Percentiles rank a stretch among this genome's conserved stretches.
Evolutionary conservation across 92 coral and sea anemone species (phyloP).

Genomic region (Epizoanthus scotinus): DNA sequence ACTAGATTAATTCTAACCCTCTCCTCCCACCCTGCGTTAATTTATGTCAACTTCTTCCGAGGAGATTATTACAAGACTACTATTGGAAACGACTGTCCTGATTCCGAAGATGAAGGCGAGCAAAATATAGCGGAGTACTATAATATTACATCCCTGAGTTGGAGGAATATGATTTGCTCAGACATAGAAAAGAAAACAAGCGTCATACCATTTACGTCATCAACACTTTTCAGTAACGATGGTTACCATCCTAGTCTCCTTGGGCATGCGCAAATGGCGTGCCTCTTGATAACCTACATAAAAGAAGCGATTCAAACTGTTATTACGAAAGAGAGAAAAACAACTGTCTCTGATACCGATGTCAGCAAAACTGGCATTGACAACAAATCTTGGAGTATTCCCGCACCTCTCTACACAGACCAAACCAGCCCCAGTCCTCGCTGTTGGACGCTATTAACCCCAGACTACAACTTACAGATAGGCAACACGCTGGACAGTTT

Average conservation of each 20-base stretch:
- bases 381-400: constrained; percentile 35
- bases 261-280: constrained; percentile 96
- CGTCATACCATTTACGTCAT: constrained; percentile 35
- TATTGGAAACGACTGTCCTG: constrained; percentile 82
- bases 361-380: background rate
- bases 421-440: constrained; percentile 71
- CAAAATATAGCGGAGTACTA: constrained; percentile 80
- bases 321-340: constrained; percentile 52
- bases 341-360: constrained; percentile 16
- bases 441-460: constrained; percentile 96
- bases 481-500: constrained; percentile 75
- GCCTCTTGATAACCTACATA: constrained; percentile 78
- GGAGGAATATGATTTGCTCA: constrained; percentile 93
- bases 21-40: constrained; percentile 90
- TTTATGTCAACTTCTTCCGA: constrained; percentile 88
- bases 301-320: constrained; percentile 86
- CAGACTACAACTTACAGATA: constrained; percentile 65
- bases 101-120: constrained; percentile 96
- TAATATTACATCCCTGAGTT: constrained; percentile 86
- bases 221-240: constrained; percentile 85
- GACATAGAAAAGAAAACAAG: constrained; percentile 46
- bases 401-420: constrained; percentile 78
- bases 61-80: constrained; percentile 86
- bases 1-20: constrained; percentile 82
- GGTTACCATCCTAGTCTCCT: constrained; percentile 95